Evolutionary conservation across 1,140 invertebrate genomes (phyloP), one percentile per base, ranked within the genome.

Genomic region (Bombus difficillimus): DNA sequence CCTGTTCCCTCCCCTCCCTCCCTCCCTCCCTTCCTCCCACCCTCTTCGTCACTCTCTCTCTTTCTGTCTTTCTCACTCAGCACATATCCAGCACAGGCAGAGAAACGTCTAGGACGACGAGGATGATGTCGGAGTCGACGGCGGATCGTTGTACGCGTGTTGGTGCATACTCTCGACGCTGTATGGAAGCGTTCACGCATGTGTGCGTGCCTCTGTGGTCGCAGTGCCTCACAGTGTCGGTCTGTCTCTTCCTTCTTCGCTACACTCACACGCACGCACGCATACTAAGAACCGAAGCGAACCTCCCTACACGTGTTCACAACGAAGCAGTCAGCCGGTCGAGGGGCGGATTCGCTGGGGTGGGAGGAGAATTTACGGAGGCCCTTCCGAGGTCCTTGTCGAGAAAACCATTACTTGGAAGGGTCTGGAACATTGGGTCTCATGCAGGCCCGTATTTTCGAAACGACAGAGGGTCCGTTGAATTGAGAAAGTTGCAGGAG

Each of bases 1-100:
- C 90, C 89, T 90, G 89, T 90, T 87, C 87, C 83, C 73, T 71
- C 85, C 74, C 84, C 75, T 86, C 72, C 71, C 86, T 81, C 76
- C 84, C 86, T 41, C 76, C 84, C 86, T 41, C 53, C 22, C 76
- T 73, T 83, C 74, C 82, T 79, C 81, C 78, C 15, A n/a, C 53
- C 62, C 83, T 69, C 82, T 57, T 37, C 83, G 76, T 82, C 78
- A n/a, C 73, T 57, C 74, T 25, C 3, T 28, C 47, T 84, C 66
- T 25, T 25, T 39, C 25, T 72, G 28, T 77, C 75, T 28, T 22
- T 39, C 32, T 37, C 37, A 8, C 53, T 18, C 74, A 62, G 39
- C 82, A 83, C 85, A 81, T 81, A 83, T 71, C 86, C 83, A 80
- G 74, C 76, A 39, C 75, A 62, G 41, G 53, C 74, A 62, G 82